Base-by-base conservation (phyloP, 2,888 invertebrate genomes). In the Aphidoletes aphidimyza region DNA sequence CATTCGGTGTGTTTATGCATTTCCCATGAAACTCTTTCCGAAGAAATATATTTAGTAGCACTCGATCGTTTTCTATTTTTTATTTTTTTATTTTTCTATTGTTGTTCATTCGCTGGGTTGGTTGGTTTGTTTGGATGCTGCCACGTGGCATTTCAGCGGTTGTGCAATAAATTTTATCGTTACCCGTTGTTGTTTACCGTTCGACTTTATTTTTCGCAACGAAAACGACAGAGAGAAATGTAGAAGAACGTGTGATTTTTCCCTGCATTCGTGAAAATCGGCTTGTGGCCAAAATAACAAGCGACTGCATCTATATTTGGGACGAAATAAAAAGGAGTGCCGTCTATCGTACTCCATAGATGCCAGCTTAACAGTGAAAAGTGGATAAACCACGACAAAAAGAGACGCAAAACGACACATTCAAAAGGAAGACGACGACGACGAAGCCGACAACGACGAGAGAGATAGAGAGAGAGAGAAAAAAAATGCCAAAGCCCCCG, bases 211-310 rank as follows among this genome's bases (percentile, higher is more conserved):
- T 69, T n/a, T 69, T 6, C 9, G 30, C 69, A 30, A 17, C 69
- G 69, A 69, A 19, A 49, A 3, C 17, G 17, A 49, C 9, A 49
- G 42, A 42, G 42, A 42, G 42, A 49, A 30, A 69, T 17, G 69
- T 54, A 22, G 22, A 54, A 69, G 34, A 69, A 69, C 69, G 69
- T 69, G 69, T 69, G 69, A 69, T 69, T 54, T 54, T 54, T 69
- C 69, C 30, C 69, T 69, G 69, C 69, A 69, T 69, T n/a, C 34
- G 69, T 69, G 69, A 69, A 69, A 69, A 69, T 69, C 69, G 69
- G 69, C 69, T 69, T 69, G 69, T 69, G 69, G 69, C 69, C 69
- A 69, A 69, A 69, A 69, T 69, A 69, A 34, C 69, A 69, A 69
- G 69, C 11, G 26, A 69, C 34, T 69, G 69, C 69, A 69, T 69